Base-by-base conservation (phyloP, 2,888 invertebrate genomes). In the Lepidonotus clava region DNA sequence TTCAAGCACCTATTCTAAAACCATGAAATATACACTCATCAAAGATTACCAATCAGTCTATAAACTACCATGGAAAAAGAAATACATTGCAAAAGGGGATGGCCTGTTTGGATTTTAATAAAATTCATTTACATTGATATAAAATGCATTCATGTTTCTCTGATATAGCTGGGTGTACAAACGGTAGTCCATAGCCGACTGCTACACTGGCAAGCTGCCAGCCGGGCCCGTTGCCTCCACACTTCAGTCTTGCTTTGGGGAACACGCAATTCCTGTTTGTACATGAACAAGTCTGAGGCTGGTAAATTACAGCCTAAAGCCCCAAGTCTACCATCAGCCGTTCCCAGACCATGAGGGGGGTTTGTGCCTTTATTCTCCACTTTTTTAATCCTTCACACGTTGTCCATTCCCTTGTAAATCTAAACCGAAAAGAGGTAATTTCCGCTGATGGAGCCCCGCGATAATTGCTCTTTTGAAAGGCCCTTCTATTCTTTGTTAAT, bases 131-230 rank as follows among this genome's bases (percentile, higher is more conserved):
- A n/a, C n/a, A n/a, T n/a, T n/a, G n/a, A n/a, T n/a, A n/a, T n/a
- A n/a, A n/a, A n/a, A n/a, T n/a, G n/a, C n/a, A n/a, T n/a, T n/a
- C n/a, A n/a, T n/a, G n/a, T n/a, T n/a, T n/a, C n/a, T n/a, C n/a
- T n/a, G n/a, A n/a, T n/a, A n/a, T n/a, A n/a, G n/a, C n/a, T n/a
- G n/a, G n/a, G n/a, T n/a, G n/a, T n/a, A n/a, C n/a, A n/a, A n/a
- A n/a, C n/a, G n/a, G n/a, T n/a, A n/a, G n/a, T n/a, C n/a, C n/a
- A n/a, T n/a, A n/a, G n/a, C n/a, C n/a, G n/a, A n/a, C n/a, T n/a
- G n/a, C n/a, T n/a, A n/a, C n/a, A n/a, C 28, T 61, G 61, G 61
- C 61, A 61, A 11, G 11, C 61, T 61, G 61, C 61, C 61, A 61
- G 24, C 21, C 24, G 11, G 28, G 28, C 28, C 24, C 28, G 28